Evolutionary conservation across 1,140 invertebrate genomes (phyloP).

Genomic region (Dryas iulia): DNA sequence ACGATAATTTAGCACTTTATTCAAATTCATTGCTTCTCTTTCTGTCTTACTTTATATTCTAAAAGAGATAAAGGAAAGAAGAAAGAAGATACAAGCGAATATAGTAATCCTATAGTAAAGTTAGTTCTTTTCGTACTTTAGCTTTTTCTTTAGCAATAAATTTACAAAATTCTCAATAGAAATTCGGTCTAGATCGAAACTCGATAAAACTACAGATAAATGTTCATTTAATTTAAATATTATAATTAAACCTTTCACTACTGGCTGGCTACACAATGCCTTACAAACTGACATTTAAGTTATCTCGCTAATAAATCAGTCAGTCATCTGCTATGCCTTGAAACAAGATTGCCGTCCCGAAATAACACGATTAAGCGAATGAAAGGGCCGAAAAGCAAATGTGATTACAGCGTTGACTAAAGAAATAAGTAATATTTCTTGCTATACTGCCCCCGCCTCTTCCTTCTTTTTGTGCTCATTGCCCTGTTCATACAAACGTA

Average conservation of each 20-base stretch:
- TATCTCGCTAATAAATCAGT: conserved; percentile 27
- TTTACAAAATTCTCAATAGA: background rate
- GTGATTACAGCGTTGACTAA: conserved; percentile 74
- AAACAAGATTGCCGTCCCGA: conserved; percentile 48
- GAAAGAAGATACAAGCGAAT: too few species aligned
- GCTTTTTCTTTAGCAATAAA: too few species aligned
- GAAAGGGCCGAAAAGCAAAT: conserved; percentile 75
- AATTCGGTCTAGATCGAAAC: background rate
- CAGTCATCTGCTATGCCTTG: conserved; percentile 30
- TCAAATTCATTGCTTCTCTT: too few species aligned
- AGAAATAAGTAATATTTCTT: conserved; percentile 78
- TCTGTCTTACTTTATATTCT: too few species aligned
- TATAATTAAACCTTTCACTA: conserved; percentile 6
- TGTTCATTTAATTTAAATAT: background rate
- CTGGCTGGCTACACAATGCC: background rate
- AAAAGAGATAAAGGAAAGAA: too few species aligned
- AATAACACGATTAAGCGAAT: conserved; percentile 78
- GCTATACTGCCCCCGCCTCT: conserved; percentile 41
- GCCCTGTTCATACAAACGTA: conserved; percentile 34
- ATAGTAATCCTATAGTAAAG: too few species aligned
- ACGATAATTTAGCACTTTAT: too few species aligned
- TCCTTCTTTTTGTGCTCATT: conserved; percentile 38
- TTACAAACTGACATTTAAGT: conserved; percentile 3
- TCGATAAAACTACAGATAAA: background rate
- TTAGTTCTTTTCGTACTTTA: too few species aligned